Evolutionary conservation across 2,113 vertebrate species (phyloP), one percentile per base, ranked within the genome.

Genomic region (Myotis brandtii): DNA sequence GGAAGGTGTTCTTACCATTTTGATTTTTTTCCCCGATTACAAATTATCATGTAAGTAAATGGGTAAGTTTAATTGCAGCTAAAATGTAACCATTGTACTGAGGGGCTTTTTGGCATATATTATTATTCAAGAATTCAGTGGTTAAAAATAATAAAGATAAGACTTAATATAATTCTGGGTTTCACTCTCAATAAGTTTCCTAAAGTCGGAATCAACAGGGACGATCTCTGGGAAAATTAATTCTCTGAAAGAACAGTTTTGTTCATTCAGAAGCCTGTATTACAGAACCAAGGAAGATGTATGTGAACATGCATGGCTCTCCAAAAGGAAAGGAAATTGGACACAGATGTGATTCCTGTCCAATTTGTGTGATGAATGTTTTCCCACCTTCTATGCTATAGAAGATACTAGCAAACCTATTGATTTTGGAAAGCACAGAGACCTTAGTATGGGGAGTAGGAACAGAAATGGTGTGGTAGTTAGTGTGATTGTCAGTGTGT

Each of bases 171-270:
- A 94, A 30, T 86, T 96, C 62, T 80, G 21, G 62, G 94, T 97
- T 96, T 96, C 94, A 94, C 96, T 96, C 94, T 95, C 87, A 92
- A 93, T n/a, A 90, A 52, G 14, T 95, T 96, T 93, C 54, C 32
- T 73, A 73, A 93, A 81, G 40, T 89, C 40, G 82, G 87, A 87
- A 95, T 89, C 87, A 92, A 79, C 56, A 90, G 70, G 70, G 59
- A 95, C 40, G 72, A 84, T 95, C 52, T 95, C 32, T 76, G 66
- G 76, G 48, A 52, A 95, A 89, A 96, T 59, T 72, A 12, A 56
- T 95, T 94, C 93, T 56, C 87, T 81, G 83, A 89, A 95, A 96
- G 64, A 70, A 92, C 75, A 97, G 14, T 92, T 96, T 70, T 89
- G 62, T 93, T 94, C 69, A 76, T 72, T 94, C 70, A 72, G 80